A percentile compares a stretch with the other conserved stretches of the same genome.
These are phyloP conservation scores for Naso thynnoides DNA, from an alignment of 2,797 vertebrate species.

Conservation along the genomic window DNA sequence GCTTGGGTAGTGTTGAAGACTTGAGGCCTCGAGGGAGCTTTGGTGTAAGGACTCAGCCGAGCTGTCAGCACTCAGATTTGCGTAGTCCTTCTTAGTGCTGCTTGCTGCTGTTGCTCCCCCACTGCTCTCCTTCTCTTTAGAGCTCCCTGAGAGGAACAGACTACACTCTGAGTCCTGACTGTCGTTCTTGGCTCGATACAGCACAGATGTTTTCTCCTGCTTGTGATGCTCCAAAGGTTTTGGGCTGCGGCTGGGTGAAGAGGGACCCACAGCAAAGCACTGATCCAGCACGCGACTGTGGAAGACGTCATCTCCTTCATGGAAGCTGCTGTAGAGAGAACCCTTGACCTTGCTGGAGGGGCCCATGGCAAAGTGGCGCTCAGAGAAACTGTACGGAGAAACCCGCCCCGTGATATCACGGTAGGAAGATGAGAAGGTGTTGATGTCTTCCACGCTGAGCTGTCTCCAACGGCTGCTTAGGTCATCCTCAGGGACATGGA, in stretches of 20 bases:
- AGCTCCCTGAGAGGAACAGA: slow-evolving; percentile 89
- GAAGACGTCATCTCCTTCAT: slow-evolving; percentile 90
- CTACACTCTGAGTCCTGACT: slow-evolving; percentile 89
- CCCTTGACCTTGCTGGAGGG: slow-evolving; percentile 86
- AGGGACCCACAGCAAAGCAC: slow-evolving; percentile 84
- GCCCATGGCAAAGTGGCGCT: slow-evolving; percentile 88
- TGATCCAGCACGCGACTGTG: slow-evolving; percentile 87
- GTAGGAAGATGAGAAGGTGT: slow-evolving; percentile 87
- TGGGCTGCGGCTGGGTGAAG: slow-evolving; percentile 65
- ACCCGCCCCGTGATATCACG: slow-evolving; percentile 80
- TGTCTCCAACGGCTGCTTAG: slow-evolving; percentile 90
- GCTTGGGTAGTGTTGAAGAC: slow-evolving; percentile 89
- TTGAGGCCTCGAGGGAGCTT: slow-evolving; percentile 89
- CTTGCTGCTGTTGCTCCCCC: slow-evolving; percentile 62
- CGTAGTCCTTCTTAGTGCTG: slow-evolving; percentile 85
- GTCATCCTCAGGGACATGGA: slow-evolving; percentile 86
- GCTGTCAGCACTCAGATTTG: slow-evolving; percentile 88
- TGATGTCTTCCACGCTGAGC: slow-evolving; percentile 92
- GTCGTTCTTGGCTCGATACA: slow-evolving; percentile 86
- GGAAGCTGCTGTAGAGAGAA: slow-evolving; percentile 92
- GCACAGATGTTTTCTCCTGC: slow-evolving; percentile 83
- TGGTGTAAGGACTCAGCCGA: slow-evolving; percentile 91
- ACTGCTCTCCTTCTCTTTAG: slow-evolving; percentile 84
- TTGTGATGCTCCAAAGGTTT: slow-evolving; percentile 84
- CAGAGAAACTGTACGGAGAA: slow-evolving; percentile 90